phyloP scores from a whole-genome alignment of 2,113 vertebrate species.

The Acrocephalus kingi region DNA sequence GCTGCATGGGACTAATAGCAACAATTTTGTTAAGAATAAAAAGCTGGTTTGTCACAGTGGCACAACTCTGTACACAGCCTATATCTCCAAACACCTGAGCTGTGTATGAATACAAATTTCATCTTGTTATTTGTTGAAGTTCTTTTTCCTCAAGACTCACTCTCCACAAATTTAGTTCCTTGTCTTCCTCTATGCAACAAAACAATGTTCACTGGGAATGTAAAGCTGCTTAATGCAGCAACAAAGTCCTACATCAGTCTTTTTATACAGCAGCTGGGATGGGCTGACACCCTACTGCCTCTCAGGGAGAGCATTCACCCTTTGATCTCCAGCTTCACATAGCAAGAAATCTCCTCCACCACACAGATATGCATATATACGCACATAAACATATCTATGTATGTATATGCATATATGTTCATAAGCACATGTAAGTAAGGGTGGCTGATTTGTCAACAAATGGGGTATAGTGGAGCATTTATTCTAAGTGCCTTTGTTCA shows the following conservation, averaged over 20 bases:
- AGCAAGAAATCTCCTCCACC: neutral
- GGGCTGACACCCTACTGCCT: neutral
- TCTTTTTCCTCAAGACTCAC: neutral
- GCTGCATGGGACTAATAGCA: neutral
- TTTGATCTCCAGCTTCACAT: neutral
- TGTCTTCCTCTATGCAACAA: neutral
- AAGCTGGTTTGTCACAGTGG: neutral
- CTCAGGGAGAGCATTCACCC: neutral
- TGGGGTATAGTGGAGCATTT: neutral
- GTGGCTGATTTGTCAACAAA: neutral
- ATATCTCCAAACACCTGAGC: neutral
- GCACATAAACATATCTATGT: neutral
- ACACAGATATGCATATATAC: accelerated
- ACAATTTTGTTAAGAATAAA: neutral
- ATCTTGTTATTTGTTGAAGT: neutral
- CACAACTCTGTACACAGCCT: neutral
- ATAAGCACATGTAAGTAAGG: neutral
- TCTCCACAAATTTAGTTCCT: neutral
- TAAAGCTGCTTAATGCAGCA: neutral
- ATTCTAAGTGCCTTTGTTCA: neutral
- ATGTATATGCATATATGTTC: accelerated
- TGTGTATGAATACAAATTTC: neutral
- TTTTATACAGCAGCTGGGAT: neutral
- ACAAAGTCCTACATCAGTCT: neutral
- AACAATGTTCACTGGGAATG: neutral